phyloP scores from a whole-genome alignment of 2,113 vertebrate species.

The Pavo muticus region DNA sequence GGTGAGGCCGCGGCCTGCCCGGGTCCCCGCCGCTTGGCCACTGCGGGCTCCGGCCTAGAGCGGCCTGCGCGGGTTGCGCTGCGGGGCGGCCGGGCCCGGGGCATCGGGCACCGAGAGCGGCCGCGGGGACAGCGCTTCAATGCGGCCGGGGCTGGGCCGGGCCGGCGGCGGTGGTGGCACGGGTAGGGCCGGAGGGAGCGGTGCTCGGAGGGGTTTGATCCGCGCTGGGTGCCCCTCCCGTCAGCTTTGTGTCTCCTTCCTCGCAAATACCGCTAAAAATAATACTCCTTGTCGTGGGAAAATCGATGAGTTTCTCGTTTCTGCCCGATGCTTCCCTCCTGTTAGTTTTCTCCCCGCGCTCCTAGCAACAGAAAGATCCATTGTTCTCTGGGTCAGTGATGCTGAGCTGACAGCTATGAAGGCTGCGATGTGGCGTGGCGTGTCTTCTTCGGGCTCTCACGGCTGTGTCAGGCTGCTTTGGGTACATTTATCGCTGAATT shows the following conservation, averaged over 20 bases:
- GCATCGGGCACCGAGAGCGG: too few relatives aligned
- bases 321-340: neutral
- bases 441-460: neutral
- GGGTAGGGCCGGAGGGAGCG: rapidly evolving
- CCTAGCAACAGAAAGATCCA: neutral
- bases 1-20: too few relatives aligned
- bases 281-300: neutral
- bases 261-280: too few relatives aligned
- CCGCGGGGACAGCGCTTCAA: too few relatives aligned
- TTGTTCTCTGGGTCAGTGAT: neutral
- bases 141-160: neutral
- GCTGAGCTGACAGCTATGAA: neutral
- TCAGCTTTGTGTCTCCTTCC: neutral
- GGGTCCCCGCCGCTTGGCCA: too few relatives aligned
- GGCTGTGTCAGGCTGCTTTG: neutral
- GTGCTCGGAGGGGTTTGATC: neutral
- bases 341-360: neutral
- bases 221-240: too few relatives aligned
- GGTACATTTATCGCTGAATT: too few relatives aligned
- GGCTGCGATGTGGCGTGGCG: neutral
- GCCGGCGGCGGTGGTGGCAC: neutral
- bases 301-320: neutral
- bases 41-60: too few relatives aligned
- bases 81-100: too few relatives aligned
- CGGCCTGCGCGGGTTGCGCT: too few relatives aligned